Conservation (phyloP, 1,140 invertebrate genomes). For the Neodiprion virginianus region DNA sequence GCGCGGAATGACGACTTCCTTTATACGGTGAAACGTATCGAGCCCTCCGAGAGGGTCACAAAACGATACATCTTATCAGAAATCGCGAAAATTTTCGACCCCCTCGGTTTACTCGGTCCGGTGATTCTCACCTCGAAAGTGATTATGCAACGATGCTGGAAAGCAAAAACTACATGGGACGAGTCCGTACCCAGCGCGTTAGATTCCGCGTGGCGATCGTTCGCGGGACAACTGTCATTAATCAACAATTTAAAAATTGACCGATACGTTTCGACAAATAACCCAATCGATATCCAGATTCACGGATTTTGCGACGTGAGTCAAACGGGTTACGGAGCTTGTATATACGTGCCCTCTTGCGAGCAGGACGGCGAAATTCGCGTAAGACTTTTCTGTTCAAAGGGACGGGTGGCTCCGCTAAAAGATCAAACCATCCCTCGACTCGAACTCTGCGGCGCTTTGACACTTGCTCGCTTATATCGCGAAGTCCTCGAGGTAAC, state of each 20-base stretch:
- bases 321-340: background rate
- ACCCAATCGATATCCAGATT: conserved; percentile 20
- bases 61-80: conserved; percentile 29
- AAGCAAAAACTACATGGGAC: conserved; percentile 30
- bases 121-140: conserved; percentile 31
- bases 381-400: background rate
- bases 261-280: conserved; percentile 18
- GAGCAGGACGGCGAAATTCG: conserved; percentile 6
- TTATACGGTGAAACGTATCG: conserved; percentile 19
- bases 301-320: background rate
- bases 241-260: conserved; percentile 25
- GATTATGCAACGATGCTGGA: conserved; percentile 37
- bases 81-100: conserved; percentile 32
- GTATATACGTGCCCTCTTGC: conserved; percentile 4
- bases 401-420: conserved; percentile 7
- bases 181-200: conserved; percentile 26
- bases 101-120: conserved; percentile 33
- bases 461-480: conserved; percentile 23
- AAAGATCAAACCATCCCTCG: conserved; percentile 22
- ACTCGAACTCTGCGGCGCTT: conserved; percentile 25
- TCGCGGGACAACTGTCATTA: conserved; percentile 11
- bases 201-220: conserved; percentile 19
- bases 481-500: conserved; percentile 21
- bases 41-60: conserved; percentile 17
- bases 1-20: conserved; percentile 17